Percentiles rank a stretch among this genome's conserved stretches.
Evolutionary conservation across 2,888 invertebrate species (phyloP).

Genomic region (Nematopogon swammerdamellus): DNA sequence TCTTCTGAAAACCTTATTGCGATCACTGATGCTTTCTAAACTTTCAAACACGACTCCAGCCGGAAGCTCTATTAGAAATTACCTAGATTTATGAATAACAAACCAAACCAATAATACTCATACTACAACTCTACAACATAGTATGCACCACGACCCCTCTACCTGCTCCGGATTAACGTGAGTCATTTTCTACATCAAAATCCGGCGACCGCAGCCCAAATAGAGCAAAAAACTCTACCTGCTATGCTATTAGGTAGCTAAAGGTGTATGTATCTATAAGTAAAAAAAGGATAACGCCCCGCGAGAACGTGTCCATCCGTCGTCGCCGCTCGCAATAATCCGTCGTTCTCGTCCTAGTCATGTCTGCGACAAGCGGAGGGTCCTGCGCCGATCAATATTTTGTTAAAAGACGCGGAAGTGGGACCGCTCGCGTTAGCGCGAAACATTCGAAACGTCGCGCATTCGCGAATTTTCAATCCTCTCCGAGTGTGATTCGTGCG

Average conservation of each 20-base stretch:
- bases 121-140: too few species aligned
- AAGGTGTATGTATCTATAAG: neutral
- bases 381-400: constrained; percentile 48
- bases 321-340: neutral
- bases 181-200: constrained; percentile 17
- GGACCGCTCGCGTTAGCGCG: constrained; percentile 17
- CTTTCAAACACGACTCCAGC: too few species aligned
- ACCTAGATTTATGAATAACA: too few species aligned
- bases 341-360: constrained; percentile 19
- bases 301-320: neutral
- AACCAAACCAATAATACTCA: too few species aligned
- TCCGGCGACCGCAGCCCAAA: constrained; percentile 29
- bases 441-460: neutral
- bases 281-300: neutral
- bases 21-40: too few species aligned
- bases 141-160: too few species aligned
- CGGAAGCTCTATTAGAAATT: too few species aligned
- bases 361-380: constrained; percentile 25
- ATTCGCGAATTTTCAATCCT: neutral
- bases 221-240: constrained; percentile 48
- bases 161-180: neutral
- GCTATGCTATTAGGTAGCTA: constrained; percentile 31
- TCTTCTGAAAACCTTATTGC: too few species aligned
- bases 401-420: constrained; percentile 37
- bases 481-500: too few species aligned